phyloP scores from a whole-genome alignment of 2,113 vertebrate genomes.

The Felis chaus region DNA sequence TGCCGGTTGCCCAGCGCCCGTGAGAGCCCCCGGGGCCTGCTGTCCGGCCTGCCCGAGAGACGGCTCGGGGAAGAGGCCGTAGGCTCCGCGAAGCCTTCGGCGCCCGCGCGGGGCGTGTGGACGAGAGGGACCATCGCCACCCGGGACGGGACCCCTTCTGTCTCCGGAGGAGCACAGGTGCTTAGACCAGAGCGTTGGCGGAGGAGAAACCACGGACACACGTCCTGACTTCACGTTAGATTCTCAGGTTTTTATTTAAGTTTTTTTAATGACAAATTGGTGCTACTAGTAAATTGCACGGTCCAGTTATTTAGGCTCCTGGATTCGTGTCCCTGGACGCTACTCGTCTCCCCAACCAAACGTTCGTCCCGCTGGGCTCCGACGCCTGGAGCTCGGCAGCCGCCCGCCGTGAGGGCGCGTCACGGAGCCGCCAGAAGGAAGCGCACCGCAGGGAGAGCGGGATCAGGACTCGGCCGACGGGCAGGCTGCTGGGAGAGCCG shows the following conservation, averaged over 20 bases:
- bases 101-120: constrained; percentile 62
- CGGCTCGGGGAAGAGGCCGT: constrained; percentile 68
- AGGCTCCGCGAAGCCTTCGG: constrained; percentile 48
- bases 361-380: neutral
- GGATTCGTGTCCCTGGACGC: neutral
- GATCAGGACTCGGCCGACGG: neutral
- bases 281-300: constrained; percentile 86
- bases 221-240: constrained; percentile 82
- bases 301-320: constrained; percentile 70
- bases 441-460: neutral
- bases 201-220: constrained; percentile 78
- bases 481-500: neutral
- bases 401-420: neutral
- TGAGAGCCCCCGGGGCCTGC: constrained; percentile 90
- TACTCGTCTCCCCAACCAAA: neutral
- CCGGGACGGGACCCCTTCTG: neutral
- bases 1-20: constrained; percentile 84
- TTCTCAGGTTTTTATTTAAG: constrained; percentile 87
- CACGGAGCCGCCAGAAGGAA: neutral
- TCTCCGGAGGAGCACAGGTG: constrained; percentile 45
- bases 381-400: neutral
- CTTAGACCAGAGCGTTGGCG: constrained; percentile 70
- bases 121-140: neutral
- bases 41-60: constrained; percentile 89
- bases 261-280: constrained; percentile 80